Conservation (phyloP, 2,888 invertebrate genomes). For the Lithophane semibrunnea region DNA sequence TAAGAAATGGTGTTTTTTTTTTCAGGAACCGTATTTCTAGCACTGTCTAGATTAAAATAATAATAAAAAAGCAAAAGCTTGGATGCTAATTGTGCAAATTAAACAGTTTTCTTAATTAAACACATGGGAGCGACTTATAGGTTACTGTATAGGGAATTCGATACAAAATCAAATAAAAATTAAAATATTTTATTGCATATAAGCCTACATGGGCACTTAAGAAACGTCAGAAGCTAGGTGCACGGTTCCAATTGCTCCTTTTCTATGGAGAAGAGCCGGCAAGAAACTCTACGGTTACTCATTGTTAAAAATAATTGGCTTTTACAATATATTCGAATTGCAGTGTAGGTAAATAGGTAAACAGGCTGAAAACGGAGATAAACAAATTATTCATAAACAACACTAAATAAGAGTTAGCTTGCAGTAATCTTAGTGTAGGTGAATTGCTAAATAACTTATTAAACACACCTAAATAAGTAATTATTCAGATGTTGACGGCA, state of each 20-base stretch:
- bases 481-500: constrained; percentile 9
- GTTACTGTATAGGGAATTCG: background rate
- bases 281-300: no score
- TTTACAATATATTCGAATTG: no score
- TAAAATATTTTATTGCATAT: no score
- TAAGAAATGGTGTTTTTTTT: background rate
- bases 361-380: background rate
- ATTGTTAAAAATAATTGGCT: no score
- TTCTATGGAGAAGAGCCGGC: no score
- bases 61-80: background rate
- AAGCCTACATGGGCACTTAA: no score
- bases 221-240: no score
- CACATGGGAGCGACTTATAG: background rate
- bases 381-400: constrained; percentile 3
- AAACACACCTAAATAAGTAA: background rate
- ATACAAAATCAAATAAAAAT: background rate
- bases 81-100: background rate
- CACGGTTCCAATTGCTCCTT: no score
- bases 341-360: no score
- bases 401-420: background rate
- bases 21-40: background rate
- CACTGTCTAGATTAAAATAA: background rate
- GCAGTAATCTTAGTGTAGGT: background rate
- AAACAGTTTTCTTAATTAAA: background rate
- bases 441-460: background rate